Conservation (phyloP, 2,113 vertebrate genomes). For the Grammomys surdaster region DNA sequence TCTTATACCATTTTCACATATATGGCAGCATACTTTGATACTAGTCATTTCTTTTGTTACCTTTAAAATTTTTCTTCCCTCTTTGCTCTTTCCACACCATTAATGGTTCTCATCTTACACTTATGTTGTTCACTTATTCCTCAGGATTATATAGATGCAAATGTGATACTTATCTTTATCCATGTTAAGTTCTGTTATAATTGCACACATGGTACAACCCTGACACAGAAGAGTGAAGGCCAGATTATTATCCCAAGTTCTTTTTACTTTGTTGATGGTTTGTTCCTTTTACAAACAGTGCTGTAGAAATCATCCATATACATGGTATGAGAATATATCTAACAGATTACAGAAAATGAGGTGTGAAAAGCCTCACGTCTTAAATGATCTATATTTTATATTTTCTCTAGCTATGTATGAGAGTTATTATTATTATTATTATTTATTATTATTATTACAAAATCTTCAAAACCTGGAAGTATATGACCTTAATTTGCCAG, state of each 20-base stretch:
- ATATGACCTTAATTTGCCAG: neutral
- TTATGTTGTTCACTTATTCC: neutral
- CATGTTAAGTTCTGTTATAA: conserved; percentile 1
- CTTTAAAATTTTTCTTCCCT: neutral
- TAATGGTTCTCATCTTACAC: no score
- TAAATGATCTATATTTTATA: neutral
- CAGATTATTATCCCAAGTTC: neutral
- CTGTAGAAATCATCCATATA: neutral
- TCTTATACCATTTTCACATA: neutral
- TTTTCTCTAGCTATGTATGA: neutral
- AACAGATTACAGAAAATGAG: neutral
- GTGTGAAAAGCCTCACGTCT: neutral
- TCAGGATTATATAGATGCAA: no score
- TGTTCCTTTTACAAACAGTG: neutral
- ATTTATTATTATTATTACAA: neutral
- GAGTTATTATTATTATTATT: neutral
- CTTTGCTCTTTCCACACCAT: neutral
- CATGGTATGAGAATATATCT: neutral
- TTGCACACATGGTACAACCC: neutral
- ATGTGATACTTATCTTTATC: neutral
- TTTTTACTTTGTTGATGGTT: neutral
- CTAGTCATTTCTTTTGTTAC: neutral
- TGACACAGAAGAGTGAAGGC: neutral
- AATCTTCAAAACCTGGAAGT: neutral
- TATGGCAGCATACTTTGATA: neutral